These are phyloP conservation scores for Danionella dracula DNA, from an alignment of 2,797 vertebrate genomes.

Conservation along the genomic window DNA sequence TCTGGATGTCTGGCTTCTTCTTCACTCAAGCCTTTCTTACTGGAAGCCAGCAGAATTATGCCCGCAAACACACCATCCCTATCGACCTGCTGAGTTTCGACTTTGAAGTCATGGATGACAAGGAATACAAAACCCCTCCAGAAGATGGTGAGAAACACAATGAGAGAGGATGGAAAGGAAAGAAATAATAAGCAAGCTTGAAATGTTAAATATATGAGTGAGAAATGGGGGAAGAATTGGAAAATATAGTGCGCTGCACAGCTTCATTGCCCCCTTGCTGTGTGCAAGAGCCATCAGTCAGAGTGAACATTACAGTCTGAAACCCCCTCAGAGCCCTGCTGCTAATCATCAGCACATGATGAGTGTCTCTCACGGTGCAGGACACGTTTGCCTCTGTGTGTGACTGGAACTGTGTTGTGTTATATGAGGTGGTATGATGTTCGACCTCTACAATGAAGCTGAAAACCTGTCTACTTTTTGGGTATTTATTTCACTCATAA, in stretches of 20 bases:
- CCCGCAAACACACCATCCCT: constrained; percentile 81
- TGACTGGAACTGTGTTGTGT: not conserved
- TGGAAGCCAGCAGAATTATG: constrained; percentile 85
- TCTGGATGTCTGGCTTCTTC: constrained; percentile 91
- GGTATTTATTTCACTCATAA: too few relatives aligned
- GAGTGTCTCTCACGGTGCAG: constrained; percentile 28
- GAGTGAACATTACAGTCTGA: constrained; percentile 50
- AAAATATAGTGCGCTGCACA: constrained; percentile 24
- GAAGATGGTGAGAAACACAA: constrained; percentile 73
- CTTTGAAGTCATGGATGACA: constrained; percentile 83
- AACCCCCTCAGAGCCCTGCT: constrained; percentile 60
- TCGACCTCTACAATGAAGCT: too few relatives aligned
- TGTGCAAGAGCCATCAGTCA: constrained; percentile 55
- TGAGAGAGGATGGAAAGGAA: not conserved
- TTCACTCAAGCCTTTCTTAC: constrained; percentile 92
- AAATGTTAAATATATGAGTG: constrained; percentile 10
- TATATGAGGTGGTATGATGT: not conserved
- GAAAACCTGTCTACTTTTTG: too few relatives aligned
- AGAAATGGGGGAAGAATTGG: not conserved
- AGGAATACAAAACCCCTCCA: constrained; percentile 66
- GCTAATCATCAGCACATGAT: constrained; percentile 50
- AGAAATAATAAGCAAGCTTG: not conserved
- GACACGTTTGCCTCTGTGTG: constrained; percentile 7
- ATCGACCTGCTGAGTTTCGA: constrained; percentile 83
- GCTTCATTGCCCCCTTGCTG: constrained; percentile 55